A percentile compares a stretch with the other conserved stretches of the same genome.
phyloP scores from a whole-genome alignment of 1,140 invertebrate species.

The Fragariocoptes setiger region DNA sequence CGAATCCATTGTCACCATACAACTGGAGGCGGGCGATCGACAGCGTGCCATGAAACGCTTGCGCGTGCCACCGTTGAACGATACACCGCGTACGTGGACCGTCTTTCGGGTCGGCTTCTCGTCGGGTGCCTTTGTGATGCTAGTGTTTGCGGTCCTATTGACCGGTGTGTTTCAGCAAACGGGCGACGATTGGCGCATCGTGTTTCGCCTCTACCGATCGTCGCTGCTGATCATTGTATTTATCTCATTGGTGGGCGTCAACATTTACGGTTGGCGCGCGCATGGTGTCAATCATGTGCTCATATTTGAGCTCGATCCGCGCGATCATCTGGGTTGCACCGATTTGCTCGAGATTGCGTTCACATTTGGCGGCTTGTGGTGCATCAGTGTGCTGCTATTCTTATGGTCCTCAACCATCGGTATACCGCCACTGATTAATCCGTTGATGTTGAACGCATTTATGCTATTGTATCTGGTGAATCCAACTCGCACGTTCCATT shows the following conservation, averaged over 20 bases:
- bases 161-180: constrained; percentile 23
- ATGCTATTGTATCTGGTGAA: constrained; percentile 63
- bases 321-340: constrained; percentile 73
- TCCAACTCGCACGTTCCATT: constrained; percentile 56
- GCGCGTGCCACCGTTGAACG: constrained; percentile 69
- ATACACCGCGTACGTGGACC: constrained; percentile 70
- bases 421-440: constrained; percentile 65
- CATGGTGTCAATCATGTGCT: constrained; percentile 95
- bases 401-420: constrained; percentile 47
- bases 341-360: constrained; percentile 78
- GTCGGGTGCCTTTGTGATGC: constrained; percentile 65
- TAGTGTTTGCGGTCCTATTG: constrained; percentile 48
- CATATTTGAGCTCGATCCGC: constrained; percentile 87
- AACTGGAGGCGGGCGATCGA: constrained; percentile 69
- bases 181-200: constrained; percentile 34
- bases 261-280: constrained; percentile 82
- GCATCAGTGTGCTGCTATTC: constrained; percentile 34
- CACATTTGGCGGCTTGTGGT: constrained; percentile 78
- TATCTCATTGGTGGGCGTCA: constrained; percentile 77
- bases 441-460: constrained; percentile 44
- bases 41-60: constrained; percentile 85
- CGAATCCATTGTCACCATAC: constrained; percentile 48
- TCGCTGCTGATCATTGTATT: constrained; percentile 68
- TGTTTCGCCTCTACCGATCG: constrained; percentile 57
- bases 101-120: constrained; percentile 59